Evolutionary conservation across 2,113 vertebrate species (phyloP).

Genomic region (Brachyhypopomus gauderio): DNA sequence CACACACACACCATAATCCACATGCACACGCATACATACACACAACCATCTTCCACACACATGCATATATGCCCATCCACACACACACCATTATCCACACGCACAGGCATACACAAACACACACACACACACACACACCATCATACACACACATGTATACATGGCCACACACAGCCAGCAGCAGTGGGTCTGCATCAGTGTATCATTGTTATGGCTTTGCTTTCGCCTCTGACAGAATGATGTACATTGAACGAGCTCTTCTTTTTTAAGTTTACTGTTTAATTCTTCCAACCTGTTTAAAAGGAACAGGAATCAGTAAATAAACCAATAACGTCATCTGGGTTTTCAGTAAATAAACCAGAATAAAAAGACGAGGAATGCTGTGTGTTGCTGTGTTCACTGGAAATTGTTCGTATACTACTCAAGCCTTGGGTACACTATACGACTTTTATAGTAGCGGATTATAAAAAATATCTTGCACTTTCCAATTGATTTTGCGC

Average conservation of each 20-base stretch:
- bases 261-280: slow-evolving; percentile 11
- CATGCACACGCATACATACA: background rate
- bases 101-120: background rate
- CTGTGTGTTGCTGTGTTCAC: background rate
- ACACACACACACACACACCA: slow-evolving; percentile 5
- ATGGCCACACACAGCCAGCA: background rate
- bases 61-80: background rate
- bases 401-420: background rate
- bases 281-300: slow-evolving; percentile 30
- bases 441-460: too few species aligned
- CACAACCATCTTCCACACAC: background rate
- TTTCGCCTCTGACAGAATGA: slow-evolving; percentile 15
- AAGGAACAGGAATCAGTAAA: slow-evolving; percentile 26
- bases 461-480: too few species aligned
- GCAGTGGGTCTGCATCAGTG: slow-evolving; percentile 29
- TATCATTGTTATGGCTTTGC: slow-evolving; percentile 3
- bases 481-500: too few species aligned
- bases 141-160: background rate
- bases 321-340: slow-evolving; percentile 45
- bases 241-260: slow-evolving; percentile 36
- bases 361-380: slow-evolving; percentile 32
- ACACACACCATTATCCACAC: background rate
- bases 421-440: background rate
- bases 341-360: slow-evolving; percentile 53
- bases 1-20: background rate